Base-by-base conservation (phyloP, 2,888 invertebrate genomes). In the Drosophila incognita region DNA sequence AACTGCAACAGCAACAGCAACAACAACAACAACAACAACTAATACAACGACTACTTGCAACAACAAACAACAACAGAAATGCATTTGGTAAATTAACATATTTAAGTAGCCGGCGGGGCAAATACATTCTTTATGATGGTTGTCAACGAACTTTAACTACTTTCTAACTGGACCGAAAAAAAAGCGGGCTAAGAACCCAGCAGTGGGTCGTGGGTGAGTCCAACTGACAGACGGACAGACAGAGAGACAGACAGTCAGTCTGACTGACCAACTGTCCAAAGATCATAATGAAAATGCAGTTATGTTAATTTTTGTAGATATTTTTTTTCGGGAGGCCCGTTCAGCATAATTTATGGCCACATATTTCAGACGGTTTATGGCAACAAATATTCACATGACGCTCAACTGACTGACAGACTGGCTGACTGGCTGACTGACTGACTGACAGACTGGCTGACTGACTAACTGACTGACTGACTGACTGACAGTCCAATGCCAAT, bases 21-120 rank as follows among this genome's bases (percentile, higher is more conserved):
- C 67, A 64, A 29, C 48, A 48, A 31, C 42, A 6, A 13, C 42
- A 42, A 42, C 67, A 64, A 29, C 49, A 27, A 27, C 35, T 29
- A 56, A 29, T 56, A 42, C 51, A 49, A 13, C 62, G 36, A 40
- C 66, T 56, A 64, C 68, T 56, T 56, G 61, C 46, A 38, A 56
- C 27, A 75, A 76, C 89, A 80, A 40, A 52, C 18, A 74, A 78
- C 90, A 82, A 65, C 69, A 73, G 70, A 90, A 87, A 90, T 83
- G 87, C 87, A 87, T 87, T 90, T 87, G 61, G 60, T 33, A 74
- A 79, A 87, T 87, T 90, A 69, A 89, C 83, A 87, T 87, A 79
- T 79, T 79, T 79, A 77, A 88, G 75, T 68, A 75, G 79, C 74
- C 57, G 49, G 42, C 66, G 61, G 48, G 31, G 46, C 48, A 51